phyloP scores from a whole-genome alignment of 2,113 vertebrate genomes.

The Lepidiolamprologus cunningtoni region DNA sequence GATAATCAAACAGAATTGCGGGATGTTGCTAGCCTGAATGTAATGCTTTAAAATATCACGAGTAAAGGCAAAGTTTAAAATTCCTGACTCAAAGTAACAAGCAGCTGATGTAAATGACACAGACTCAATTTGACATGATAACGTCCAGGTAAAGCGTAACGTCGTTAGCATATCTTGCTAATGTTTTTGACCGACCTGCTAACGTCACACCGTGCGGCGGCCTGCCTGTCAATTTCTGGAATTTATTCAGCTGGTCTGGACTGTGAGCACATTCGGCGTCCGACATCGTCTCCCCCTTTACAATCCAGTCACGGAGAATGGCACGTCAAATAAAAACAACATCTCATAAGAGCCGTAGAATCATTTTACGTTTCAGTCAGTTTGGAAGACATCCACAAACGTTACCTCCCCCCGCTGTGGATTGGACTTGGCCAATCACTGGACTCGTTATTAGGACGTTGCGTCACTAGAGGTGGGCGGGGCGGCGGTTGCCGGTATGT shows the following conservation, averaged over 20 bases:
- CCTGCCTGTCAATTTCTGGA: slow-evolving; percentile 82
- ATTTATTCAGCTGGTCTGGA: slow-evolving; percentile 71
- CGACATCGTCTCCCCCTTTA: slow-evolving; percentile 57
- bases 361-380: slow-evolving; percentile 27
- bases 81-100: not conserved
- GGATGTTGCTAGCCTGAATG: not conserved
- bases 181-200: slow-evolving; percentile 77
- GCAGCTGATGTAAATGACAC: not conserved
- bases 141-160: not conserved
- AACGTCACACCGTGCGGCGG: slow-evolving; percentile 64
- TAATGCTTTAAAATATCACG: not conserved
- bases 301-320: slow-evolving; percentile 15
- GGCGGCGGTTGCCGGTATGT: not conserved
- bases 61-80: not conserved
- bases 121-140: too few relatives aligned
- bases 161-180: slow-evolving; percentile 16
- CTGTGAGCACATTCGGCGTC: slow-evolving; percentile 42
- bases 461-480: not conserved
- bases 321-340: slow-evolving; percentile 21
- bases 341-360: slow-evolving; percentile 15
- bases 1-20: not conserved
- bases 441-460: slow-evolving; percentile 42
- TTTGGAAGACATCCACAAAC: slow-evolving; percentile 53
- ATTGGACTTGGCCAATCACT: slow-evolving; percentile 51
- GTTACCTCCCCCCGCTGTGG: not conserved